These are phyloP conservation scores for Strongylocentrotus purpuratus DNA, from an alignment of 35 echinoderm and acorn worm species.

Conservation along the genomic window DNA sequence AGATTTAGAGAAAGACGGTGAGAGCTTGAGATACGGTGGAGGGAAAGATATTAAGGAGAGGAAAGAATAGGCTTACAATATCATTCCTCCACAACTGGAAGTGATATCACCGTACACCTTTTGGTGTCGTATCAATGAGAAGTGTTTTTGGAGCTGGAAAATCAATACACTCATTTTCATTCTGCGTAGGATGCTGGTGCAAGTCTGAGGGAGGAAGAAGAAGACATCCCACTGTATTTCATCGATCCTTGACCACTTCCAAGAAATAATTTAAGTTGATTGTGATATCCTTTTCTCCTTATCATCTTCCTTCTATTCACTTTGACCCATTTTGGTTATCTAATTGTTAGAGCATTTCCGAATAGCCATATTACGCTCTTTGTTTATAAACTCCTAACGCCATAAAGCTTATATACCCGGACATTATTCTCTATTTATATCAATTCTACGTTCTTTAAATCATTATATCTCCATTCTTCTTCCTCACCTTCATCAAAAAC, in stretches of 20 bases:
- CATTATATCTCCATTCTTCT: not conserved
- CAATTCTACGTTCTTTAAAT: not conserved
- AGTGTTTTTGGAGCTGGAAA: not conserved
- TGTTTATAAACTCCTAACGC: not conserved
- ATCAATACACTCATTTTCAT: slow-evolving; percentile 1
- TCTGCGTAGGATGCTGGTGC: not conserved
- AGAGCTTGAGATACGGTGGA: not conserved
- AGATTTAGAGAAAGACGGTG: not conserved
- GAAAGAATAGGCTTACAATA: not conserved
- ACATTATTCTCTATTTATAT: not conserved
- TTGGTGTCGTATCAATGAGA: not conserved
- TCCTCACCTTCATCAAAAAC: not conserved
- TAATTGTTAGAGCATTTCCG: not conserved
- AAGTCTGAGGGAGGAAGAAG: not conserved
- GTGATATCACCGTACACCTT: not conserved
- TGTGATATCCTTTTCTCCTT: not conserved
- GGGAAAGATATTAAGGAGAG: not conserved
- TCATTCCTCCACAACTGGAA: not conserved
- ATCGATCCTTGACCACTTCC: not conserved
- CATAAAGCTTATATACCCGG: not conserved
- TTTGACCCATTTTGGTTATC: not conserved
- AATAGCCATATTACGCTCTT: too few species aligned
- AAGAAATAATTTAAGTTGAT: not conserved
- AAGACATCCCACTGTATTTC: not conserved
- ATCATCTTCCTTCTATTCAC: not conserved